Evolutionary conservation across 2,113 vertebrate species (phyloP), one percentile per base, ranked within the genome.

Genomic region (Entelurus aequoreus): DNA sequence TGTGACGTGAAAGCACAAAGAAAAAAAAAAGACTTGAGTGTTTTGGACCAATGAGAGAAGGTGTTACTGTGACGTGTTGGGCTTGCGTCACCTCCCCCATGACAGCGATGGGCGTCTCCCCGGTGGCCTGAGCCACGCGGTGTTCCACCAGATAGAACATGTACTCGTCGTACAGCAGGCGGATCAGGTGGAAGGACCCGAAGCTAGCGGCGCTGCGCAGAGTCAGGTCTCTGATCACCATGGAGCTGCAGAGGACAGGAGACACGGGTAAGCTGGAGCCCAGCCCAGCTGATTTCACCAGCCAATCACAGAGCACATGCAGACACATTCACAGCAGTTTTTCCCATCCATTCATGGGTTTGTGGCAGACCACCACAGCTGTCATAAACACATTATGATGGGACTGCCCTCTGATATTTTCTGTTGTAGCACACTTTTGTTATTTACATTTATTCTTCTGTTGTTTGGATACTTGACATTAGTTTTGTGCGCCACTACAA

Each of bases 61-160:
- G 3, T n/a, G 55, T 13, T 19, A 4, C 6, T 6, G 55, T 1
- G 38, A 57, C 5, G 9, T 2, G 4, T 5, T 36, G 36, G 54
- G 21, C 3, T 38, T 42, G 44, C 42, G 91, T 87, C 78, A 99
- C 97, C 94, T 99, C 95, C 67, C 95, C 97, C 97, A 98, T 99
- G 15, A 98, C 94, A 0, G 96, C 96, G 0, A 98, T 99, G 0
- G 97, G 97, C 0, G 95, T 98, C 86, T 99, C 95, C 36, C 97
- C 97, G 0, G 94, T 96, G 1, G 95, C 97, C 83, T 93, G 91
- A 13, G 97, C 97, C 3, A 99, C 95, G 0, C 97, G 94, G 38
- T 98, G 95, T 71, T 99, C 97, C 54, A 98, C 95, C 92, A 99
- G 90, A 84, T 98, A 99, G 75, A 99, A 98, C 97, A 99, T 98